These are phyloP conservation scores for Thinocorus orbignyianus DNA, from an alignment of 2,113 vertebrate species.

Conservation along the genomic window DNA sequence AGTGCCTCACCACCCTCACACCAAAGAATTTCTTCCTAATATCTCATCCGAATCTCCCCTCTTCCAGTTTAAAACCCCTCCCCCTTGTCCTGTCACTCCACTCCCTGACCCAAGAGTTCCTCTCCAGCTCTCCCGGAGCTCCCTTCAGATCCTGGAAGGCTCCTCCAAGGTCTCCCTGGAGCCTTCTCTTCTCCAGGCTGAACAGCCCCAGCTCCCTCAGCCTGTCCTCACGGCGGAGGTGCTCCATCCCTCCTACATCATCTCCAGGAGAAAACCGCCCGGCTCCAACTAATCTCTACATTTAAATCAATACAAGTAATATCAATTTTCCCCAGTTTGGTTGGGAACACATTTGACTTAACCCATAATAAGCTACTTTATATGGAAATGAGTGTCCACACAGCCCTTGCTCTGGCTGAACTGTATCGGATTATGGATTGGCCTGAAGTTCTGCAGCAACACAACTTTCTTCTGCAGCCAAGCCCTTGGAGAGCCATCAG, in stretches of 20 bases:
- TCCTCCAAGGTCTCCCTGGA: too few relatives aligned
- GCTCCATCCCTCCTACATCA: background rate
- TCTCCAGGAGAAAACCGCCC: background rate
- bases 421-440: background rate
- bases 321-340: background rate
- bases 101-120: too few relatives aligned
- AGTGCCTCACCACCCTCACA: too few relatives aligned
- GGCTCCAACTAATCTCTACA: background rate
- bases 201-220: too few relatives aligned
- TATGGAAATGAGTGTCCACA: background rate
- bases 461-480: background rate
- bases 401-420: background rate
- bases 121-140: too few relatives aligned
- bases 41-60: too few relatives aligned
- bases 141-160: too few relatives aligned
- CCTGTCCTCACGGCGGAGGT: too few relatives aligned
- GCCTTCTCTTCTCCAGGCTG: too few relatives aligned
- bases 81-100: too few relatives aligned
- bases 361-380: slow-evolving; percentile 4
- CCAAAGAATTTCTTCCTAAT: too few relatives aligned
- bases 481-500: background rate
- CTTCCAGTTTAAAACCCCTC: too few relatives aligned
- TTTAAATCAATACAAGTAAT: background rate
- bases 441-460: background rate
- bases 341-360: background rate